A percentile compares a stretch with the other conserved stretches of the same genome.
Evolutionary conservation across 1,140 invertebrate species (phyloP).

Genomic region (Drosophila neocordata): DNA sequence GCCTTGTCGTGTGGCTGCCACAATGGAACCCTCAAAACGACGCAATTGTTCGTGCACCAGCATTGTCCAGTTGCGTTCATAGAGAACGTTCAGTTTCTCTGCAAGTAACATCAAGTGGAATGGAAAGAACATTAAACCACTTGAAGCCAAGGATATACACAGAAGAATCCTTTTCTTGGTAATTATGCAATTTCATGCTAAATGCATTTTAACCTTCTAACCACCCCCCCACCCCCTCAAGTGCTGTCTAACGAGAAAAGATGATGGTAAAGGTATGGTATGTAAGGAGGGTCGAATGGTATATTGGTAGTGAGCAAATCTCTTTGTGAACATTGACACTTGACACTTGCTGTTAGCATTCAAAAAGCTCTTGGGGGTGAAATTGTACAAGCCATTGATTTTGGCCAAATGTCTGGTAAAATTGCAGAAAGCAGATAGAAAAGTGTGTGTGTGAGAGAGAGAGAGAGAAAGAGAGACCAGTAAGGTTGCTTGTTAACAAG

Average conservation of each 20-base stretch:
- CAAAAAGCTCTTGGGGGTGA: not conserved
- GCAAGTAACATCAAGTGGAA: constrained; percentile 46
- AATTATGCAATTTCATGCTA: constrained; percentile 58
- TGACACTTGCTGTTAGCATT: constrained; percentile 11
- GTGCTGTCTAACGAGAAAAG: constrained; percentile 4
- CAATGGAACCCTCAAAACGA: constrained; percentile 90
- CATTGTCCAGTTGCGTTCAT: constrained; percentile 91
- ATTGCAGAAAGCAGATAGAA: constrained; percentile 21
- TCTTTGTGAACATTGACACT: constrained; percentile 11
- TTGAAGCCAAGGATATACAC: constrained; percentile 4
- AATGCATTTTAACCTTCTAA: constrained; percentile 42
- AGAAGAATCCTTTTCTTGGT: constrained; percentile 21
- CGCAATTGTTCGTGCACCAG: constrained; percentile 89
- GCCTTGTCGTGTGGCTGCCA: constrained; percentile 86
- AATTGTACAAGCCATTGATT: constrained; percentile 27
- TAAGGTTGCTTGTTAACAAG: constrained; percentile 53
- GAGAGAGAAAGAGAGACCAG: not conserved
- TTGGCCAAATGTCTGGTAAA: constrained; percentile 44
- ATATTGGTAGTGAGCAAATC: constrained; percentile 2
- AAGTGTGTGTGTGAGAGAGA: too few relatives aligned
- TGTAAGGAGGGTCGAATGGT: not conserved
- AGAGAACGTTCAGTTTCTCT: constrained; percentile 91
- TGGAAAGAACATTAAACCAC: constrained; percentile 34
- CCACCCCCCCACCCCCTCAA: not conserved
- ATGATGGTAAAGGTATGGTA: not conserved